phyloP scores from a whole-genome alignment of 2,888 invertebrate species.

The Microchrysa polita region DNA sequence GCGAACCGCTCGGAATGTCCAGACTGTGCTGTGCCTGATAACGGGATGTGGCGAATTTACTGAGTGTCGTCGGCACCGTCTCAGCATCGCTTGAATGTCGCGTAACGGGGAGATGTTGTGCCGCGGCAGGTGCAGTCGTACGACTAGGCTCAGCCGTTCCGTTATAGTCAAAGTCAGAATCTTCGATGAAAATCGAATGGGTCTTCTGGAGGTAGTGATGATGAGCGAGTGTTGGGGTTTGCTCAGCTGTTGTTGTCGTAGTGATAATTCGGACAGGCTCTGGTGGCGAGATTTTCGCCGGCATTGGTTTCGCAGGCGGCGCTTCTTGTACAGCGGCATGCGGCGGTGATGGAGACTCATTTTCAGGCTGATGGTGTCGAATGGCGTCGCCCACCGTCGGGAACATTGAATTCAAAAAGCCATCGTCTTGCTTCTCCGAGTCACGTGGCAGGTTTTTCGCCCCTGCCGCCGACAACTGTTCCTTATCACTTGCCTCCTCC shows the following conservation, averaged over 20 bases:
- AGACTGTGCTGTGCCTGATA: conserved; percentile 76
- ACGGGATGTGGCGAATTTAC: conserved; percentile 69
- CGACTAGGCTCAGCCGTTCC: background rate
- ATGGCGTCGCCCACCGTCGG: conserved; percentile 54
- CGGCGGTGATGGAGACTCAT: conserved; percentile 2
- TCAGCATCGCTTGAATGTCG: conserved; percentile 42
- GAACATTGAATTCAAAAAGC: conserved; percentile 53
- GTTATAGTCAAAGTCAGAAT: conserved; percentile 49
- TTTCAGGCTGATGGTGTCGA: conserved; percentile 49
- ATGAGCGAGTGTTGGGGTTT: background rate
- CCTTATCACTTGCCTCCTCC: background rate
- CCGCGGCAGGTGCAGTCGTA: conserved; percentile 18
- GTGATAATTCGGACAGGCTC: background rate
- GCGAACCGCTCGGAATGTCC: conserved; percentile 79
- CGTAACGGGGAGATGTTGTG: background rate
- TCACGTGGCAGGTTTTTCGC: background rate
- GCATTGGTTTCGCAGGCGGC: background rate
- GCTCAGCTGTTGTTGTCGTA: background rate
- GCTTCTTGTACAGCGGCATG: background rate
- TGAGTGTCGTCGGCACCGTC: conserved; percentile 13
- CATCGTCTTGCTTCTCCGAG: conserved; percentile 44
- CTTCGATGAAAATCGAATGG: conserved; percentile 55
- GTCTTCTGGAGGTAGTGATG: conserved; percentile 53
- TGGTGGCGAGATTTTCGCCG: background rate
- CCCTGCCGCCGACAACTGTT: background rate